A percentile compares a stretch with the other conserved stretches of the same genome.
These are phyloP conservation scores for Apodemus speciosus DNA, from an alignment of 2,113 vertebrate genomes.

Conservation along the genomic window DNA sequence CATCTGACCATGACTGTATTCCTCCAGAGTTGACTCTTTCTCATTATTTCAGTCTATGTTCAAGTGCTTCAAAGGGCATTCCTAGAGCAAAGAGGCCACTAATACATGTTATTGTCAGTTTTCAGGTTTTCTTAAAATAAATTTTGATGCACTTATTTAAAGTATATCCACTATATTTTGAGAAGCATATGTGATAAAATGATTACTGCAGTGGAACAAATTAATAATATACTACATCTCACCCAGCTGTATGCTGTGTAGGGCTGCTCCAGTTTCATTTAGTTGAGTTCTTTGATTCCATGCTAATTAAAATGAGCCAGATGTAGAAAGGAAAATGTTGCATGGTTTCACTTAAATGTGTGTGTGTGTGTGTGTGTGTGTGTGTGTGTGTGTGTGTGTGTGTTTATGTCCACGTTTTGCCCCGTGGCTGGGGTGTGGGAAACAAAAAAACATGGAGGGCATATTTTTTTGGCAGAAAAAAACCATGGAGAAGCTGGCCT, in stretches of 20 bases:
- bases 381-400: neutral
- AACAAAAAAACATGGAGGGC: no score
- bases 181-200: neutral
- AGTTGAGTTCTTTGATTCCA: neutral
- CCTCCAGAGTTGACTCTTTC: neutral
- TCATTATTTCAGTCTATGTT: neutral
- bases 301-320: neutral
- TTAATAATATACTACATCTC: neutral
- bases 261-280: neutral
- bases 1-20: neutral
- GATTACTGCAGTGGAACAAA: neutral
- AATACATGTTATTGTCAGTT: neutral
- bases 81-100: neutral
- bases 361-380: neutral
- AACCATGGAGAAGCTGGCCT: no score
- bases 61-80: neutral
- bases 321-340: neutral
- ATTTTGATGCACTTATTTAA: neutral
- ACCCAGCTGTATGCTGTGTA: neutral
- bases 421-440: no score
- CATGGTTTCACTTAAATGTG: neutral
- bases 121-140: neutral
- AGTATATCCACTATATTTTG: no score
- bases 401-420: neutral
- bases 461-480: no score